phyloP scores from a whole-genome alignment of 1,140 invertebrate genomes.

The Anastrepha ludens region DNA sequence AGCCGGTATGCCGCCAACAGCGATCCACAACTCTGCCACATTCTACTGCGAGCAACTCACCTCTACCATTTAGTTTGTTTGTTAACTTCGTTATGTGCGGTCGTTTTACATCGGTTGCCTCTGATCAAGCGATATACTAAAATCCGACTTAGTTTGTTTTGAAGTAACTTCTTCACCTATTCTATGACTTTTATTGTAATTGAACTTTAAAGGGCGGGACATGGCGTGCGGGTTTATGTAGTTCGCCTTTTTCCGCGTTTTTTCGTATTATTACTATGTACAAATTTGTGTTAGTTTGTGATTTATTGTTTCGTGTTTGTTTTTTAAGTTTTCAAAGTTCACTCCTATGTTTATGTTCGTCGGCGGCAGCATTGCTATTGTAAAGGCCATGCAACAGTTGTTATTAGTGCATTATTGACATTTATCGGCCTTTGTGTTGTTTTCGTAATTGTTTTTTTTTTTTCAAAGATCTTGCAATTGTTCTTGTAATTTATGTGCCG shows the following conservation, averaged over 20 bases:
- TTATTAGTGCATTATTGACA: neutral
- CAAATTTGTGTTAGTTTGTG: neutral
- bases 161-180: neutral
- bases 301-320: neutral
- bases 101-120: neutral
- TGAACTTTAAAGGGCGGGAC: neutral
- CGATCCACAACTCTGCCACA: constrained; percentile 26
- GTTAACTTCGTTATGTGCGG: constrained; percentile 44
- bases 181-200: neutral
- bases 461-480: neutral
- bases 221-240: neutral
- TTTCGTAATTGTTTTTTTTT: neutral
- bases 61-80: constrained; percentile 30
- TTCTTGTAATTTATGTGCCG: neutral
- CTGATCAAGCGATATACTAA: neutral
- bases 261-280: neutral
- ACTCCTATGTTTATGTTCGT: neutral
- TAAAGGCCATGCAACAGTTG: neutral
- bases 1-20: neutral
- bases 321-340: neutral
- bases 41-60: constrained; percentile 15
- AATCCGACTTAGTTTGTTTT: constrained; percentile 11
- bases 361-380: neutral
- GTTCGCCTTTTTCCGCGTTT: neutral
- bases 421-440: constrained; percentile 2